Conservation (phyloP, 2,113 vertebrate species). For the Pollachius pollachius region DNA sequence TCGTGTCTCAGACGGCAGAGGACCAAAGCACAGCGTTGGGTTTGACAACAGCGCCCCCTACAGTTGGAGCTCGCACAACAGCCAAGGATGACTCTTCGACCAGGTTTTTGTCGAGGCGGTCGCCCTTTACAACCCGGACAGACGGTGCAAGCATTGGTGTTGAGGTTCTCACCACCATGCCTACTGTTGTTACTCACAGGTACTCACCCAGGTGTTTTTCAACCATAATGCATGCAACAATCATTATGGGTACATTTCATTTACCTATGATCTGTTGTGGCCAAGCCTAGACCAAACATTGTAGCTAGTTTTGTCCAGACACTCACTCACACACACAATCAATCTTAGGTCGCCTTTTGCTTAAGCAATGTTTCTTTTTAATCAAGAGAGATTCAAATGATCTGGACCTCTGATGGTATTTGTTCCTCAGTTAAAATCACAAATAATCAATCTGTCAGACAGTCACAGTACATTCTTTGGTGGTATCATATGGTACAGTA, state of each 20-base stretch:
- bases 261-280: too few species aligned
- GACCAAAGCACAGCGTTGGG: conserved; percentile 27
- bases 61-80: conserved; percentile 32
- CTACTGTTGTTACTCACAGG: conserved; percentile 55
- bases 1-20: conserved; percentile 33
- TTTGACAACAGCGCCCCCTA: conserved; percentile 52
- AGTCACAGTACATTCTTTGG: too few species aligned
- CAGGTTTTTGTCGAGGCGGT: conserved; percentile 14
- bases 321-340: too few species aligned
- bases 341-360: too few species aligned
- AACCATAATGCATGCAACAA: not conserved
- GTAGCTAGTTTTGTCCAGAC: too few species aligned
- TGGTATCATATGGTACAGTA: too few species aligned
- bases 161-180: conserved; percentile 41
- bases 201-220: conserved; percentile 7
- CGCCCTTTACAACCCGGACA: conserved; percentile 8
- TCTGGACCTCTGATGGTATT: not conserved
- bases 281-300: too few species aligned
- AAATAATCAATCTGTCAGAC: too few species aligned
- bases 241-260: not conserved
- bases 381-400: not conserved
- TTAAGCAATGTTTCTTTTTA: too few species aligned
- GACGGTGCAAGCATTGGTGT: conserved; percentile 22
- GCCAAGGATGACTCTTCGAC: conserved; percentile 34
- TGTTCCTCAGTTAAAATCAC: not conserved